Base-by-base conservation (phyloP, 2,888 invertebrate species). In the Dioctria rufipes region DNA sequence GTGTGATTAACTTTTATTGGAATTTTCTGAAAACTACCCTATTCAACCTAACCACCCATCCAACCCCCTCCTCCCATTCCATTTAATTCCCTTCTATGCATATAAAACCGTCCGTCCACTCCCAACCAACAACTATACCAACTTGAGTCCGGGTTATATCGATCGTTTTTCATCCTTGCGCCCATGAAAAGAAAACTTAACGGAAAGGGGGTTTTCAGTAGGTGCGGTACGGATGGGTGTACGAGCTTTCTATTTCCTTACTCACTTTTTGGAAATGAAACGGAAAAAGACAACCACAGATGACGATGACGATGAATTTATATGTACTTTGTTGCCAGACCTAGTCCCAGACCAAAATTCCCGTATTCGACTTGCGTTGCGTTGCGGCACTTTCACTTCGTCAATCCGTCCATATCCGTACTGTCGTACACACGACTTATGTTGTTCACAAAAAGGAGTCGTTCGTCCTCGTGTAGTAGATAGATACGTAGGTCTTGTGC, bases 361-460 rank as follows among this genome's bases (percentile, higher is more conserved):
- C n/a, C 11, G 25, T 58, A 25, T 58, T 11, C 5, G 58, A 58
- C 58, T 58, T 58, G 58, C 25, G 58, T 51, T 51, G 51, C 51
- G 51, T 58, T 58, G 25, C 58, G 58, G n/a, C 58, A 58, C 58
- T 58, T 58, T 58, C 58, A 58, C 58, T 58, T 58, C 58, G n/a
- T 6, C n/a, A 58, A 58, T n/a, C 25, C 25, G 25, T 25, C 25
- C 25, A 25, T 25, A 25, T 25, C 25, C 25, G 25, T 25, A 25
- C 25, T 25, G 25, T 25, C 25, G 25, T 25, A 25, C 25, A 25
- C 25, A 25, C 25, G 25, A 25, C 25, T 58, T 58, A 46, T 8
- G 46, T 6, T 46, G 46, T 6, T 46, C 8, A 46, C 5, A 46
- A 8, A 8, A 8, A 8, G 46, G 46, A 46, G 0, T 46, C 46